These are phyloP conservation scores for Gasteruption jaculator DNA, from an alignment of 2,888 invertebrate species.

Conservation along the genomic window DNA sequence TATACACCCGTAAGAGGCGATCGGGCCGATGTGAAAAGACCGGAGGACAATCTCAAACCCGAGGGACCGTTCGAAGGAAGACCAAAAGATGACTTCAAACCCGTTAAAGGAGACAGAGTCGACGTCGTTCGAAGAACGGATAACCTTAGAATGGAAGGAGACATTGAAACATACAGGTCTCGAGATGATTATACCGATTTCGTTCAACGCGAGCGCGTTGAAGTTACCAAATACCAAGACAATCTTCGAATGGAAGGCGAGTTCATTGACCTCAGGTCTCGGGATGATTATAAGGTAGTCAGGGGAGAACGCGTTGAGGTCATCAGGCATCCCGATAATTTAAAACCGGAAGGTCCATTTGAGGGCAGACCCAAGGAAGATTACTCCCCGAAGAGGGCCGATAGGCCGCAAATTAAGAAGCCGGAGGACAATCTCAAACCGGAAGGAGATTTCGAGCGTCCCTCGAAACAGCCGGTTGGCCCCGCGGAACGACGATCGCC, in stretches of 20 bases:
- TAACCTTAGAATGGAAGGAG: slow-evolving; percentile 39
- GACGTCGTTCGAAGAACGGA: slow-evolving; percentile 29
- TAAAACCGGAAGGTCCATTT: slow-evolving; percentile 50
- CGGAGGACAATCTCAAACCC: slow-evolving; percentile 58
- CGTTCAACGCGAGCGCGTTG: slow-evolving; percentile 53
- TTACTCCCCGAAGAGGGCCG: slow-evolving; percentile 51
- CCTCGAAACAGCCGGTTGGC: slow-evolving; percentile 39
- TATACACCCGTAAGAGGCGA: slow-evolving; percentile 46
- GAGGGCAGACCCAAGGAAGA: slow-evolving; percentile 28
- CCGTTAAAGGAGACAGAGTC: slow-evolving; percentile 48
- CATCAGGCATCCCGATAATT: slow-evolving; percentile 55
- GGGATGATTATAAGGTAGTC: slow-evolving; percentile 57
- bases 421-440: slow-evolving; percentile 56
- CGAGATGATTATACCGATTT: slow-evolving; percentile 58
- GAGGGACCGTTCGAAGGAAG: slow-evolving; percentile 58
- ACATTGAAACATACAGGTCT: slow-evolving; percentile 54
- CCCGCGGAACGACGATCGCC: slow-evolving; percentile 39
- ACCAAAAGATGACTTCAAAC: slow-evolving; percentile 28
- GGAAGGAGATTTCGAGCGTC: slow-evolving; percentile 47
- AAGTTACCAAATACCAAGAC: slow-evolving; percentile 50
- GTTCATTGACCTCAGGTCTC: slow-evolving; percentile 56
- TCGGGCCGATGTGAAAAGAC: slow-evolving; percentile 41
- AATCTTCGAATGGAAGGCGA: slow-evolving; percentile 59
- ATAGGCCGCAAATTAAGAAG: slow-evolving; percentile 55
- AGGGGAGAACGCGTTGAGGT: slow-evolving; percentile 57